Conservation (phyloP, 2,888 invertebrate genomes). For the Physocephala rufipes region DNA sequence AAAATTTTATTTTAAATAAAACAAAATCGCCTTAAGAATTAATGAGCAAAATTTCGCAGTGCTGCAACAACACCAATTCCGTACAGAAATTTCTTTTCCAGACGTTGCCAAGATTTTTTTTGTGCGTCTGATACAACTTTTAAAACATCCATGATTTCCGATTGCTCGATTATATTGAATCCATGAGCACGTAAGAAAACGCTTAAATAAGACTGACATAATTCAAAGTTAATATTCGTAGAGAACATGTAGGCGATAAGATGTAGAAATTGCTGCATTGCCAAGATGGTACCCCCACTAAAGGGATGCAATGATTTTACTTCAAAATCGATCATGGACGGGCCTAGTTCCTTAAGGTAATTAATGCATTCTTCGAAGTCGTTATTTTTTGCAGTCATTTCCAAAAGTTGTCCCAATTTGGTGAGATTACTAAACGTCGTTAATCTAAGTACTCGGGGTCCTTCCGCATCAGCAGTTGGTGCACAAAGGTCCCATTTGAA, state of each 20-base stretch:
- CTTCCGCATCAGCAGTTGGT: slow-evolving; percentile 48
- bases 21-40: slow-evolving; percentile 28
- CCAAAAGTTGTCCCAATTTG: slow-evolving; percentile 74
- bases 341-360: slow-evolving; percentile 71
- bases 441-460: slow-evolving; percentile 68
- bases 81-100: slow-evolving; percentile 77
- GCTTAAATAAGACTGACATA: slow-evolving; percentile 88
- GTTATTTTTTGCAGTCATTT: slow-evolving; percentile 66
- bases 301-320: slow-evolving; percentile 81
- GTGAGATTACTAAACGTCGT: slow-evolving; percentile 74
- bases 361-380: slow-evolving; percentile 68
- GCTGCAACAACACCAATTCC: slow-evolving; percentile 80
- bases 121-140: slow-evolving; percentile 71
- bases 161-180: slow-evolving; percentile 69
- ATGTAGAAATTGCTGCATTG: slow-evolving; percentile 82
- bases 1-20: too few relatives aligned
- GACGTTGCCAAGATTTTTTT: slow-evolving; percentile 71
- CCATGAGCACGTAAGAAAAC: slow-evolving; percentile 87
- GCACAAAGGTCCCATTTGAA: slow-evolving; percentile 80
- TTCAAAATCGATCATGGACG: slow-evolving; percentile 88
- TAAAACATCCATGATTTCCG: slow-evolving; percentile 69
- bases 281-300: slow-evolving; percentile 74
- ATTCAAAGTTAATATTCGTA: slow-evolving; percentile 85
- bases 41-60: slow-evolving; percentile 70
- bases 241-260: slow-evolving; percentile 77